These are phyloP conservation scores for Oncopodura yosiiana DNA, from an alignment of 1,140 invertebrate species.

Conservation along the genomic window DNA sequence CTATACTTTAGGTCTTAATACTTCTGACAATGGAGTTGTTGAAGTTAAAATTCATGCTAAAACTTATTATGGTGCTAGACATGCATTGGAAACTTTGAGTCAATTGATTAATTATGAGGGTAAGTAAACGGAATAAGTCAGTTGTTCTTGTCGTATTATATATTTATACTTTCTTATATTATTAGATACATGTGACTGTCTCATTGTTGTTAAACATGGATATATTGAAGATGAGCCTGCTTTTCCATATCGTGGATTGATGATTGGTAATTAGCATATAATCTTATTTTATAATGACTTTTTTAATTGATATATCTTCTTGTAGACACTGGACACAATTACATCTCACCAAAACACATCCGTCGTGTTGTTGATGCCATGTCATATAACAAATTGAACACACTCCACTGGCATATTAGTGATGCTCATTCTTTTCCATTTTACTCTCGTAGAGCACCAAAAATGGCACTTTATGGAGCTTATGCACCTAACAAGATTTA, in stretches of 20 bases:
- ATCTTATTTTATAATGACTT: neutral
- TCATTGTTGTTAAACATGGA: slow-evolving; percentile 18
- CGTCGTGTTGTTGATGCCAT: slow-evolving; percentile 38
- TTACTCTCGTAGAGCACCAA: slow-evolving; percentile 36
- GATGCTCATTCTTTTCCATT: slow-evolving; percentile 41
- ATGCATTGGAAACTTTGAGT: slow-evolving; percentile 63
- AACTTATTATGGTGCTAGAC: slow-evolving; percentile 62
- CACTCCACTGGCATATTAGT: slow-evolving; percentile 40
- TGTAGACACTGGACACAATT: slow-evolving; percentile 36
- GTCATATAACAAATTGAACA: slow-evolving; percentile 40
- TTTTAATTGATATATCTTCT: neutral
- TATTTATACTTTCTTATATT: neutral
- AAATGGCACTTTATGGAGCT: slow-evolving; percentile 40
- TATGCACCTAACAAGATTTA: slow-evolving; percentile 38
- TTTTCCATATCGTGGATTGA: slow-evolving; percentile 64
- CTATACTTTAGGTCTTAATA: slow-evolving; percentile 50
- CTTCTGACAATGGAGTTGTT: slow-evolving; percentile 36
- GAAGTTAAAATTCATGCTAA: slow-evolving; percentile 48
- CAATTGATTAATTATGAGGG: slow-evolving; percentile 55
- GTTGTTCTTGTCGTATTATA: slow-evolving; percentile 33
- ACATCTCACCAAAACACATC: slow-evolving; percentile 34
- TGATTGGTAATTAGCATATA: slow-evolving; percentile 27
- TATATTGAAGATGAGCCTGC: slow-evolving; percentile 51
- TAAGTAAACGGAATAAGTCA: too few relatives aligned
- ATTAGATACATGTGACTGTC: slow-evolving; percentile 43